Evolutionary conservation across 2,113 vertebrate species (phyloP), one percentile per base, ranked within the genome.

Genomic region (Psophia crepitans): DNA sequence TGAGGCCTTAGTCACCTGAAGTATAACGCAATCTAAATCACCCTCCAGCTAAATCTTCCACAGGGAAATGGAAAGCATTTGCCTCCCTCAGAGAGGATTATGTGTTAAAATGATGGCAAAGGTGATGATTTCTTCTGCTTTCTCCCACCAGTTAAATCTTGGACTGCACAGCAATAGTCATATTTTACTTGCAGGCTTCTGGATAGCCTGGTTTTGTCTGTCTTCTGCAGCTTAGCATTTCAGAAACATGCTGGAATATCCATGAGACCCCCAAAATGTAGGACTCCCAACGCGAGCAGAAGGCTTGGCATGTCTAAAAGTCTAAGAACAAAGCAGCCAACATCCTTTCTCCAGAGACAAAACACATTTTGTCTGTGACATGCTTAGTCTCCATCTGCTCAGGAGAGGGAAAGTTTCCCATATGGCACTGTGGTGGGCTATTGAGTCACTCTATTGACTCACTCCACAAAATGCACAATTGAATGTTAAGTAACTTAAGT

Each of bases 381-480:
- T 92, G 96, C 92, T 96, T 92, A 28, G 81, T 93, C 96, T 97
- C 98, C 98, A 98, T 98, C 98, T 98, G 98, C 97, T 98, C 78
- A 39, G 95, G 96, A 97, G 94, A 93, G 84, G 91, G 92, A 61
- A 96, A 84, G 46, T 94, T 97, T 96, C 95, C 98, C 97, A 97
- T 97, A 96, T 98, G 98, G 95, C 97, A 64, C 64, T 37, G 68
- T 69, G 77, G 30, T 96, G 96, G 97, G 95, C 95, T 89, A 63
- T 37, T 97, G 91, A 97, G 73, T 96, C 91, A 58, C 27, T 93
- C 89, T 89, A 90, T 83, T 37, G 94, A 82, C 92, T 94, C 63
- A 92, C 89, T 96, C 90, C 93, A 93, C 92, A 81, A 97, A 97
- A 79, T 78, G 96, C 94, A 84, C 94, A 91, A 79, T n/a, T 96